Percentiles rank a stretch among this genome's conserved stretches.
These are phyloP conservation scores for Eretmochelys imbricata DNA, from an alignment of 2,113 vertebrate species.

Conservation along the genomic window DNA sequence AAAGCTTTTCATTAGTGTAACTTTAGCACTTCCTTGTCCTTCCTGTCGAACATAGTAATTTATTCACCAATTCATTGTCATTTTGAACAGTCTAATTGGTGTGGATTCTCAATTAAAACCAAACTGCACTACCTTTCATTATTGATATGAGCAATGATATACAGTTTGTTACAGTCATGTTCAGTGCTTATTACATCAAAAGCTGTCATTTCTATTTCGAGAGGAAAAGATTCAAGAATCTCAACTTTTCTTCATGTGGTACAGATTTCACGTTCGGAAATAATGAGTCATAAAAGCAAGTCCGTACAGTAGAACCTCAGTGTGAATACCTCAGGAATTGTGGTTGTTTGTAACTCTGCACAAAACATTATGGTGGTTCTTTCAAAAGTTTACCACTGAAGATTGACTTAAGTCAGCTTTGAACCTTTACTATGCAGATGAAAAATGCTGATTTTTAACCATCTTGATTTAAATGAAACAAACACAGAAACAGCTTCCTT, in stretches of 20 bases:
- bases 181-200: background rate
- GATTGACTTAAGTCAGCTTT: no score
- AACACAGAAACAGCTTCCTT: no score
- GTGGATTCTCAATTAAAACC: background rate
- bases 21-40: background rate
- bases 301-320: background rate
- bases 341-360: no score
- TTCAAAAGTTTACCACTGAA: no score
- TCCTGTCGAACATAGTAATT: background rate
- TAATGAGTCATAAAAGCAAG: background rate
- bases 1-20: background rate
- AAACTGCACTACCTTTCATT: background rate
- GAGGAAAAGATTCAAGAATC: background rate
- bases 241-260: background rate
- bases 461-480: no score
- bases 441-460: no score
- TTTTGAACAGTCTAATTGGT: background rate
- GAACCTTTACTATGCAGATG: no score
- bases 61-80: background rate
- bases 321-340: no score
- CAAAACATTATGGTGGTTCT: no score
- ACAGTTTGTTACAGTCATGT: background rate
- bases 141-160: background rate
- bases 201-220: background rate
- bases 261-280: background rate